A percentile compares a stretch with the other conserved stretches of the same genome.
These are phyloP conservation scores for Protaetia brevitarsis DNA, from an alignment of 1,140 invertebrate species.

Conservation along the genomic window DNA sequence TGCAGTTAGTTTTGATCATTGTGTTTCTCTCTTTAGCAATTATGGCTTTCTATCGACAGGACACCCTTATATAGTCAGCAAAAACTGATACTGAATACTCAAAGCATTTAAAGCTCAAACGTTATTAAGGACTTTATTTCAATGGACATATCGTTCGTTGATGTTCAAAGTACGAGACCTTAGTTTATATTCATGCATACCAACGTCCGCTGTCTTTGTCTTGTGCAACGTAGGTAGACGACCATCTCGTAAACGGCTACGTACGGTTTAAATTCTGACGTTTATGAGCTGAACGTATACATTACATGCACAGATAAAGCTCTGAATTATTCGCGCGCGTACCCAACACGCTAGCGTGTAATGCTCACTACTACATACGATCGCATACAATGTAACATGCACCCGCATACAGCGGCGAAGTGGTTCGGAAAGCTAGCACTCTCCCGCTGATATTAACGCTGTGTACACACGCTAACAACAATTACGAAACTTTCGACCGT, in stretches of 20 bases:
- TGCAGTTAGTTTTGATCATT: no score
- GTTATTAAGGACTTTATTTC: no score
- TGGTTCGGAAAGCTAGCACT: not conserved
- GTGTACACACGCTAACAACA: not conserved
- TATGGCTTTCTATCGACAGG: no score
- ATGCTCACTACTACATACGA: not conserved
- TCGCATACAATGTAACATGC: not conserved
- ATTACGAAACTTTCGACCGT: slow-evolving; percentile 4
- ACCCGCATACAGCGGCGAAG: not conserved
- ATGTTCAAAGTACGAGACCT: no score
- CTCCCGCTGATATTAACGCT: not conserved
- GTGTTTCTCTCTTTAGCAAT: no score
- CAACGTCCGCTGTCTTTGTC: no score
- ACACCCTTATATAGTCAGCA: no score
- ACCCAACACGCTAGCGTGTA: not conserved
- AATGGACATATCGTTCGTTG: no score
- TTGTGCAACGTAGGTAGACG: no score
- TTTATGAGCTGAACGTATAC: slow-evolving; percentile 14
- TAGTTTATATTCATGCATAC: no score
- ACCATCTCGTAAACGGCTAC: not conserved
- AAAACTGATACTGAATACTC: no score
- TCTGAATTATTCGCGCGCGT: not conserved
- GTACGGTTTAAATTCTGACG: slow-evolving; percentile 8
- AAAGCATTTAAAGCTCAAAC: no score
- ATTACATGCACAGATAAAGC: slow-evolving; percentile 8